Base-by-base conservation (phyloP, 2,797 vertebrate genomes). In the Echeneis naucrates region DNA sequence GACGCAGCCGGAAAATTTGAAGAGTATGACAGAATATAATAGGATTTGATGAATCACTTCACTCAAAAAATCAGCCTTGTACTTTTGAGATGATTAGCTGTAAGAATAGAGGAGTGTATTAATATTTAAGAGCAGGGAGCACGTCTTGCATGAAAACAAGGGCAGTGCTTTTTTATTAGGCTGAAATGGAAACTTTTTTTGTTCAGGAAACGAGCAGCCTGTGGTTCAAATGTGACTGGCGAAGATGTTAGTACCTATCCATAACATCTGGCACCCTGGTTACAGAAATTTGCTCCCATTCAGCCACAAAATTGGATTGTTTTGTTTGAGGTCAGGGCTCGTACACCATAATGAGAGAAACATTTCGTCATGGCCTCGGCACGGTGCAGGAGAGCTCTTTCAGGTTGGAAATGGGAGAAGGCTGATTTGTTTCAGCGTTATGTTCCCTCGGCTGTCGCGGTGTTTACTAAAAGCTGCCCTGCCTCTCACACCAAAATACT, bases 41-140 rank as follows among this genome's bases (percentile, higher is more conserved):
- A 27, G 67, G 80, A 80, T 84, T 73, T 75, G 68, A 81, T 81
- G 62, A 85, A 75, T 79, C 73, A 58, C 50, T 62, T 78, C 65
- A 26, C 57, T 52, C 16, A 14, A 45, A 48, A 56, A 64, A 53
- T 57, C n/a, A 48, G 61, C 44, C 44, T 50, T 56, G 33, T 52
- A 26, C 24, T 71, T 77, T 45, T 57, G 65, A 71, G 50, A 70
- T 70, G 70, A 86, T 81, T 72, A 82, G 77, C 48, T 59, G 38
- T 23, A 33, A 68, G 61, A 73, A 67, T 8, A 12, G n/a, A 70
- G 19, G 61, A 75, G 80, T 59, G 40, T 77, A 73, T 79, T 30
- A 83, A 81, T 86, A 64, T 79, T 61, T 52, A 50, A 80, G 30
- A 65, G 60, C 62, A 51, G 44, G 3, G 50, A 62, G 37, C 16